These are phyloP conservation scores for Scrobipalpa atriplicella DNA, from an alignment of 2,888 invertebrate genomes.

Conservation along the genomic window DNA sequence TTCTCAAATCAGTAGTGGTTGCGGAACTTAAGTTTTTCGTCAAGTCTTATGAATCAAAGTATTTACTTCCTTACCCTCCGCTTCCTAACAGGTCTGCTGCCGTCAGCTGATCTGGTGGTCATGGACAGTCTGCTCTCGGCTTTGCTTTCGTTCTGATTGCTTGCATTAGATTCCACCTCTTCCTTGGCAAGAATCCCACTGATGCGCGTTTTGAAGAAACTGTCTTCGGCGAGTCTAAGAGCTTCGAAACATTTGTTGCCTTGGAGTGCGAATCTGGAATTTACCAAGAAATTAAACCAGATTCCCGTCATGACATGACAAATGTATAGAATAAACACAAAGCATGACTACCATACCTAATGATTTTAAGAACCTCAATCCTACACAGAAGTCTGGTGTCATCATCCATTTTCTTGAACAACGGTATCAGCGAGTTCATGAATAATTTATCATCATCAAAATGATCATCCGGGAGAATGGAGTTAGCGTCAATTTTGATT, in stretches of 20 bases:
- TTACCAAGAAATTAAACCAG: not conserved
- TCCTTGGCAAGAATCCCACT: constrained; percentile 57
- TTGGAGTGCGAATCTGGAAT: constrained; percentile 52
- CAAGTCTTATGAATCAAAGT: not conserved
- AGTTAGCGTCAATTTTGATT: constrained; percentile 71
- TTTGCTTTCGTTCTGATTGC: constrained; percentile 37
- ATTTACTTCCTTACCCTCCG: constrained; percentile 53
- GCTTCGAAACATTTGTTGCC: constrained; percentile 70
- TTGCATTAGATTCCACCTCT: constrained; percentile 43
- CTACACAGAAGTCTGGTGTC: constrained; percentile 69
- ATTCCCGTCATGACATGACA: not conserved
- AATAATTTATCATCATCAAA: constrained; percentile 74
- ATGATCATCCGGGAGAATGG: constrained; percentile 71
- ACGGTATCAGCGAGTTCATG: constrained; percentile 71
- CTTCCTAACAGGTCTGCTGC: constrained; percentile 69
- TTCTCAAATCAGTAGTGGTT: too few relatives aligned
- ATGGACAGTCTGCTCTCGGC: constrained; percentile 62
- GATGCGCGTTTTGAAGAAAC: constrained; percentile 57
- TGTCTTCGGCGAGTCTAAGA: constrained; percentile 60
- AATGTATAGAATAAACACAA: not conserved
- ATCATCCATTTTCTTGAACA: constrained; percentile 76
- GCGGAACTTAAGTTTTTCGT: too few relatives aligned
- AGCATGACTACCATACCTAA: constrained; percentile 41
- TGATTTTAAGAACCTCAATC: constrained; percentile 73
- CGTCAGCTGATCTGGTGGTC: constrained; percentile 74